Percentiles rank a stretch among this genome's conserved stretches.
Conservation (phyloP, 1,140 invertebrate genomes). For the Leptopilina clavipes region DNA sequence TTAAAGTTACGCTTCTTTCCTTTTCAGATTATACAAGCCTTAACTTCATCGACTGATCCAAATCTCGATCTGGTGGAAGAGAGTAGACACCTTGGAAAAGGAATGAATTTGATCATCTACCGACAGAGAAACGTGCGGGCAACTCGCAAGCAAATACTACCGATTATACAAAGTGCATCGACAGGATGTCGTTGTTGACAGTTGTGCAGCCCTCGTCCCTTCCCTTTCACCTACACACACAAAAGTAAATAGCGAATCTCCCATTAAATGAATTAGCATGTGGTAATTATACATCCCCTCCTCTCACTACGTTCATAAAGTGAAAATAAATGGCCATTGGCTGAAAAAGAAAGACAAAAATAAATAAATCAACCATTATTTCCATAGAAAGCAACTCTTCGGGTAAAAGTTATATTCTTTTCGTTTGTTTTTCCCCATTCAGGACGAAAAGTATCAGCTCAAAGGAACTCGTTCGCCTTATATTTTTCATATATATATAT, state of each 20-base stretch:
- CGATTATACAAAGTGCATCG: slow-evolving; percentile 74
- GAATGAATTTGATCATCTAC: slow-evolving; percentile 67
- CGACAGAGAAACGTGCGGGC: slow-evolving; percentile 75
- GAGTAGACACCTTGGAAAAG: slow-evolving; percentile 53
- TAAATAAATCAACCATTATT: neutral
- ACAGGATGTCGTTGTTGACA: slow-evolving; percentile 53
- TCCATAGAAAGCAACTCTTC: neutral
- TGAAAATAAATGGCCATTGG: slow-evolving; percentile 47
- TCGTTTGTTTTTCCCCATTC: slow-evolving; percentile 10
- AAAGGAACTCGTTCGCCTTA: slow-evolving; percentile 13
- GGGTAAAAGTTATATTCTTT: neutral
- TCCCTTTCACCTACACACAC: neutral
- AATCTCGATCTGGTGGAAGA: slow-evolving; percentile 62
- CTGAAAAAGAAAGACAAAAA: neutral
- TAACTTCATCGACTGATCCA: slow-evolving; percentile 55
- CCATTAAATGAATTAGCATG: slow-evolving; percentile 50
- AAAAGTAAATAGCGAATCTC: slow-evolving; percentile 47
- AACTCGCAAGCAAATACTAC: slow-evolving; percentile 79
- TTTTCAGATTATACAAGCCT: slow-evolving; percentile 62
- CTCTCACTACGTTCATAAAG: neutral
- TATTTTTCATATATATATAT: slow-evolving; percentile 27
- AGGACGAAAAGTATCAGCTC: neutral
- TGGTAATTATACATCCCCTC: slow-evolving; percentile 46
- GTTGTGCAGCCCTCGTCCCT: slow-evolving; percentile 44
- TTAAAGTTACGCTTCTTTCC: slow-evolving; percentile 52